Evolutionary conservation across 2,888 invertebrate genomes (phyloP), one percentile per base, ranked within the genome.

Genomic region (Escarpia spicata): DNA sequence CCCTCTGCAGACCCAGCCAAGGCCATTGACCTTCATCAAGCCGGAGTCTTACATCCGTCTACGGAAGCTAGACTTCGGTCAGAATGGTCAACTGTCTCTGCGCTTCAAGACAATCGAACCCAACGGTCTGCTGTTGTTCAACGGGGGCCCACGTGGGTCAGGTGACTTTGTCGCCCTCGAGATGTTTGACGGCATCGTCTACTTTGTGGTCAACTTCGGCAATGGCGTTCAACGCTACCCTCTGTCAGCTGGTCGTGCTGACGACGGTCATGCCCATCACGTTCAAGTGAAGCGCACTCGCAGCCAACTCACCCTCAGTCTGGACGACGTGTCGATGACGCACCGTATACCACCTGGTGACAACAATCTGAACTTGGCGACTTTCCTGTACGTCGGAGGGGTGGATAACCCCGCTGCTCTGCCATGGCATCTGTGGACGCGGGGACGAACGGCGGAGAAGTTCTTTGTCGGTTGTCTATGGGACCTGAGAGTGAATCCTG

Each of bases 351-450:
- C 93, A 26, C 93, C 92, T n/a, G 43, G 92, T 37, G 92, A 92
- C 91, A 60, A 60, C 52, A 43, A 43, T 10, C 93, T 94, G n/a
- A 92, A 94, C 92, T 93, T 95, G 12, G 94, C 94, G 19, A 93
- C 94, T 0, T 92, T 92, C 93, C 93, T 95, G 90, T 95, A 95
- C 93, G 93, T 96, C 43, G 96, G 96, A 3, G 94, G 93, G 43
- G 92, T 94, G 26, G 94, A 94, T 90, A 92, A 92, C 58, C 92
- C 91, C 10, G 91, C 92, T 9, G 91, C 92, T 10, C 92, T 95
- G 43, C 96, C 96, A 2, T 96, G 96, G 96, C 94, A 95, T 45
- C 92, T 96, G 9, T 96, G 95, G 95, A 95, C 95, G 6, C 92
- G 95, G 12, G 75, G 75, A 26, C 19, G 75, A 6, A 75, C 75